Evolutionary conservation across 1,140 invertebrate genomes (phyloP), one percentile per base, ranked within the genome.

Genomic region (Meloidogyne floridensis): DNA sequence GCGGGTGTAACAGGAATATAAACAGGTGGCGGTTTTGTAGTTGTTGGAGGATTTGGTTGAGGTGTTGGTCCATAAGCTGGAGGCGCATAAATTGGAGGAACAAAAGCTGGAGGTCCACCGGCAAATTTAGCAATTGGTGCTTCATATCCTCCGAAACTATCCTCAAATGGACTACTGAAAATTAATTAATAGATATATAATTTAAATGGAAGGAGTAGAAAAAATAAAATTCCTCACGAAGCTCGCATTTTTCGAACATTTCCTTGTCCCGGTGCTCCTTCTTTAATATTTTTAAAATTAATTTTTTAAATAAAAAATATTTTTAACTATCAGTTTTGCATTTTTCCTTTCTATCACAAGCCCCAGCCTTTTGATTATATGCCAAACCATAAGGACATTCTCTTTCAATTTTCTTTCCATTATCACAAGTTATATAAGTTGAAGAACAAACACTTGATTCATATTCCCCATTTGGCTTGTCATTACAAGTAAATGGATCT

Each of bases 401-500:
- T 20, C 65, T 65, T 51, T 79, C 56, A n/a, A 42, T 54, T 47
- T 72, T 65, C n/a, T 69, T 69, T 79, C 77, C 77, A 20, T 47
- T 71, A 18, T 42, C 59, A 47, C 77, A 79, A 32, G 10, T 32
- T 69, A 65, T 71, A 72, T 42, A 79, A 15, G 18, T 79, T 7
- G 54, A 20, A 18, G 77, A 65, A 79, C 77, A 79, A 42, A 72
- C 65, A 18, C 77, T 18, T n/a, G 77, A 18, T 20, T 79, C 77
- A 72, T 79, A 79, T 43, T 54, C 20, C 7, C 65, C 77, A 72
- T 71, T 72, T 79, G 15, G 65, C 15, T 79, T 79, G 51, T 18
- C 51, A n/a, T 69, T 9, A 47, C 77, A 79, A 79, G 43, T 72
- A 20, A 79, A 71, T 51, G 77, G 77, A 53, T 79, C 77, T 51